A percentile compares a stretch with the other conserved stretches of the same genome.
phyloP scores from a whole-genome alignment of 2,113 vertebrate species.

The Chamaetylas fuelleborni region DNA sequence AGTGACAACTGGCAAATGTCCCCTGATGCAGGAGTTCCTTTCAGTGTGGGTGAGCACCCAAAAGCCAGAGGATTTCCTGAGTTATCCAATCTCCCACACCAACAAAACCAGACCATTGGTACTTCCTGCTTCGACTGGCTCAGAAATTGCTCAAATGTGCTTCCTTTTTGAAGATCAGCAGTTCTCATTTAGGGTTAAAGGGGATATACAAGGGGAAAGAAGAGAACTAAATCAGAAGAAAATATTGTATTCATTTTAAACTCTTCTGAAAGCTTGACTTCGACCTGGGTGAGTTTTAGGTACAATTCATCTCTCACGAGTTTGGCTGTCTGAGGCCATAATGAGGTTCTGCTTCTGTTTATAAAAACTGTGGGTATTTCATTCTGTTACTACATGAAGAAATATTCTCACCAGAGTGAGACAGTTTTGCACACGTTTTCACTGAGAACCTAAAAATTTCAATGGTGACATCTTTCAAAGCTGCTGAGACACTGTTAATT shows the following conservation, averaged over 20 bases:
- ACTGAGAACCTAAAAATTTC: background rate
- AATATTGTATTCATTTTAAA: background rate
- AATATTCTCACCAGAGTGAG: background rate
- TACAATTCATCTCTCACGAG: background rate
- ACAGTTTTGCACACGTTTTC: background rate
- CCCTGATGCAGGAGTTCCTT: background rate
- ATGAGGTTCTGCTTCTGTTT: background rate
- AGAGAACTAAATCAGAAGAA: background rate
- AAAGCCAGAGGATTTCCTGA: background rate
- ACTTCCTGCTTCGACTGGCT: background rate
- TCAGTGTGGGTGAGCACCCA: background rate
- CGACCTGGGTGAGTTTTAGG: background rate
- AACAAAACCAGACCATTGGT: background rate
- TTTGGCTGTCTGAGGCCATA: background rate
- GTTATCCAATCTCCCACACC: background rate
- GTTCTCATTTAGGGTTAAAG: background rate
- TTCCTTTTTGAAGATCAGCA: background rate
- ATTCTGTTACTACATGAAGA: background rate
- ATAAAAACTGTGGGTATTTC: background rate
- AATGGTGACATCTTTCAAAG: background rate
- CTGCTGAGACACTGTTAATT: background rate
- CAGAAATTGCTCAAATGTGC: background rate
- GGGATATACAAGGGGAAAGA: background rate
- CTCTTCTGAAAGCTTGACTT: background rate
- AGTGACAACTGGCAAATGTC: background rate